Evolutionary conservation across 2,113 vertebrate species (phyloP).

Genomic region (Myiozetetes cayanensis): DNA sequence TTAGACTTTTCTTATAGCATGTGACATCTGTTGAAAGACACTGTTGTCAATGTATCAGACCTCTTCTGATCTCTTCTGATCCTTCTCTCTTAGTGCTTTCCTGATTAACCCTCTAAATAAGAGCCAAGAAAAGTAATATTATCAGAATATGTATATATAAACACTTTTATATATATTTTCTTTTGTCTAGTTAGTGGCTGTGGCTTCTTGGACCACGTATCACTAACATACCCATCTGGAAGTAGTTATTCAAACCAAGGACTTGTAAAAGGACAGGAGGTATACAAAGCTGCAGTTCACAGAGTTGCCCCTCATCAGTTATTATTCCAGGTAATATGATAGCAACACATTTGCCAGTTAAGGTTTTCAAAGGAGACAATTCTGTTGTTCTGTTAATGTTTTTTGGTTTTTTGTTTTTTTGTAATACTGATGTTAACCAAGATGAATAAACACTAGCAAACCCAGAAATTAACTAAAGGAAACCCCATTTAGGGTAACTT

Average conservation of each 20-base stretch:
- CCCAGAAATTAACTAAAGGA: not conserved
- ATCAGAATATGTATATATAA: not conserved
- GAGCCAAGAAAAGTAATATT: not conserved
- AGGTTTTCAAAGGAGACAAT: not conserved
- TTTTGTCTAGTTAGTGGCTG: not conserved
- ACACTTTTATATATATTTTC: not conserved
- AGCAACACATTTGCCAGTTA: not conserved
- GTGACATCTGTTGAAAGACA: not conserved
- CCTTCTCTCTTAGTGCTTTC: not conserved
- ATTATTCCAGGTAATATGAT: not conserved
- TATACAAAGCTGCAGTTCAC: not conserved
- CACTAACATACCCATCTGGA: not conserved
- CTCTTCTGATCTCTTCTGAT: not conserved
- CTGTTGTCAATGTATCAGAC: rapidly evolving
- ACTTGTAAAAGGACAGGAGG: not conserved
- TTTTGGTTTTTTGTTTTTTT: no score
- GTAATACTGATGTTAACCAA: not conserved
- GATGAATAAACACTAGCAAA: not conserved
- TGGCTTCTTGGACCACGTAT: not conserved
- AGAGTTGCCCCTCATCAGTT: not conserved
- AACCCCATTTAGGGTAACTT: not conserved
- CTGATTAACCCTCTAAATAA: not conserved
- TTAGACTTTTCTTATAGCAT: not conserved
- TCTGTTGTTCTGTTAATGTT: not conserved
- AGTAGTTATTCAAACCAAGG: not conserved